Conservation (phyloP, 2,113 vertebrate genomes). For the Tragelaphus scriptus region DNA sequence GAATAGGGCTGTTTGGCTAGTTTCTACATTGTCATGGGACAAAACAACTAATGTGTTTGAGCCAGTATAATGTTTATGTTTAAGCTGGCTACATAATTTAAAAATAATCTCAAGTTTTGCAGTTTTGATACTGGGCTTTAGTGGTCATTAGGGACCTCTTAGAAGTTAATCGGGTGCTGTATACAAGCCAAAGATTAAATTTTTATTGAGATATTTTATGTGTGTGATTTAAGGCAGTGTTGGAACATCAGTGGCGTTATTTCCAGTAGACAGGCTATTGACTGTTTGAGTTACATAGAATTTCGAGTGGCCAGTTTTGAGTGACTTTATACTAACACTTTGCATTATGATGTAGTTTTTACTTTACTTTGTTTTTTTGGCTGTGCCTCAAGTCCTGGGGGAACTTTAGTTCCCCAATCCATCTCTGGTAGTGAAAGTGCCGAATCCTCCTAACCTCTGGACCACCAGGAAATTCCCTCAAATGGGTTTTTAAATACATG, state of each 20-base stretch:
- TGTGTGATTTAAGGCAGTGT: neutral
- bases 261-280: neutral
- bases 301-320: neutral
- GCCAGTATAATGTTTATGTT: neutral
- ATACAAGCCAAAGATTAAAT: neutral
- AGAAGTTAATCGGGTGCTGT: neutral
- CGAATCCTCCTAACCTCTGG: neutral
- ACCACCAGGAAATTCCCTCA: neutral
- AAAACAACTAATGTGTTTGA: neutral
- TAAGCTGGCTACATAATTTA: conserved; percentile 14
- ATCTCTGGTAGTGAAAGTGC: neutral
- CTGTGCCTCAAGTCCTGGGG: neutral
- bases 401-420: neutral
- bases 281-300: neutral
- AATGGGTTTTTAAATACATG: neutral
- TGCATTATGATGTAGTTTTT: neutral
- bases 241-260: neutral
- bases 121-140: neutral
- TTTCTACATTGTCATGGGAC: neutral
- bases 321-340: neutral
- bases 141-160: neutral
- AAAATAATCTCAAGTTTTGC: neutral
- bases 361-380: neutral
- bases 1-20: neutral
- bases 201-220: neutral